Base-by-base conservation (phyloP, 2,797 vertebrate genomes). In the Buceros bicornis region DNA sequence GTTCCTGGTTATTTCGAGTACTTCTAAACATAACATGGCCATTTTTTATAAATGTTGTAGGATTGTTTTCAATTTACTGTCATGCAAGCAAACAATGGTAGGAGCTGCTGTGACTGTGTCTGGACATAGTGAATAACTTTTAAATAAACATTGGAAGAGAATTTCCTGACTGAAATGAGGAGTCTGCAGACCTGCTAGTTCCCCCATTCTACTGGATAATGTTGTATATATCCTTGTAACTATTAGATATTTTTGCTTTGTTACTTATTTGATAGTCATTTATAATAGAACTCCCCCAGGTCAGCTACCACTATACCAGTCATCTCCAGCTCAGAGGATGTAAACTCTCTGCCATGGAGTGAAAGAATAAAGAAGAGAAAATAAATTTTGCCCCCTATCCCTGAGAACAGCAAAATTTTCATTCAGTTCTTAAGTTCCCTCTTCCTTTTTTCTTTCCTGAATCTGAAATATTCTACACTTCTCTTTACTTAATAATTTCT, bases 1-100 rank as follows among this genome's bases (percentile, higher is more conserved):
- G 69, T 83, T 92, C 65, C 89, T 61, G 17, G 45, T 58, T 95
- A 87, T 95, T 96, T 89, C 8, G 48, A 78, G 29, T 88, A n/a
- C 65, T 86, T 91, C 50, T 82, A 90, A 94, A 88, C 16, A 83
- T 51, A 92, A 40, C 29, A 42, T 12, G 13, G 20, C 3, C 42
- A n/a, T 47, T 93, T 90, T 61, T 71, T 42, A 42, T 43, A 47
- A 70, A 61, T 31, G 8, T 37, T 85, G 42, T 25, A 57, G 29
- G 74, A 54, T 50, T 74, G 24, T 57, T 87, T 80, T 85, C 79
- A 81, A 47, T 6, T 15, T 56, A 31, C 12, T 86, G 47, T 33
- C 29, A 57, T 4, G 1, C 28, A 70, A 90, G 54, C 5, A 89
- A 87, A 67, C 28, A 78, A 33, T 14, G 8, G 35, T 91, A 92